These are phyloP conservation scores for Thryonomys swinderianus DNA, from an alignment of 2,113 vertebrate species.

Conservation along the genomic window DNA sequence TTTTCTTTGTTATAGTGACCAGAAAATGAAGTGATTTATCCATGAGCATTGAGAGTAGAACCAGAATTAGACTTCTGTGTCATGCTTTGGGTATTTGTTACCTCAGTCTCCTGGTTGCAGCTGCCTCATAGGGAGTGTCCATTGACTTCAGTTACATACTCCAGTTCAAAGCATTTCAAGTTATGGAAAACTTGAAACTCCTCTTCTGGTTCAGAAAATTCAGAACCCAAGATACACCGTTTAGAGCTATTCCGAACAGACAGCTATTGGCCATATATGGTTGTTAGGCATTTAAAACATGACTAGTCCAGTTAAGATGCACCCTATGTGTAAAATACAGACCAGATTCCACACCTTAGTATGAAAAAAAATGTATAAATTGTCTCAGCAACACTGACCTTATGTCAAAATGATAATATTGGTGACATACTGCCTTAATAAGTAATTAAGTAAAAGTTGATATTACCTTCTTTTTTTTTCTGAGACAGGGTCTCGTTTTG, in stretches of 20 bases:
- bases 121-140: neutral
- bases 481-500: too few relatives aligned
- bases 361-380: neutral
- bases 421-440: neutral
- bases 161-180: neutral
- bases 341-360: neutral
- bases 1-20: neutral
- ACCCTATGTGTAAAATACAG: neutral
- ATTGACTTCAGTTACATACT: neutral
- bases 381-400: neutral
- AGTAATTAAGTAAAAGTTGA: neutral
- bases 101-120: neutral
- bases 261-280: neutral
- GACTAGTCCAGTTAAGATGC: neutral
- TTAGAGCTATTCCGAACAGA: neutral
- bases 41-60: neutral
- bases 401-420: neutral
- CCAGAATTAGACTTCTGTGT: neutral
- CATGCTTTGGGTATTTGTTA: neutral
- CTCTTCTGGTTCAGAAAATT: neutral
- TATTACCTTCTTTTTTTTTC: constrained; percentile 21
- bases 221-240: neutral
- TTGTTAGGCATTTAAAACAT: neutral
- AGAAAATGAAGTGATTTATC: neutral
- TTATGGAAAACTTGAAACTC: neutral